Base-by-base conservation (phyloP, 2,113 vertebrate species). In the Chionomys nivalis region DNA sequence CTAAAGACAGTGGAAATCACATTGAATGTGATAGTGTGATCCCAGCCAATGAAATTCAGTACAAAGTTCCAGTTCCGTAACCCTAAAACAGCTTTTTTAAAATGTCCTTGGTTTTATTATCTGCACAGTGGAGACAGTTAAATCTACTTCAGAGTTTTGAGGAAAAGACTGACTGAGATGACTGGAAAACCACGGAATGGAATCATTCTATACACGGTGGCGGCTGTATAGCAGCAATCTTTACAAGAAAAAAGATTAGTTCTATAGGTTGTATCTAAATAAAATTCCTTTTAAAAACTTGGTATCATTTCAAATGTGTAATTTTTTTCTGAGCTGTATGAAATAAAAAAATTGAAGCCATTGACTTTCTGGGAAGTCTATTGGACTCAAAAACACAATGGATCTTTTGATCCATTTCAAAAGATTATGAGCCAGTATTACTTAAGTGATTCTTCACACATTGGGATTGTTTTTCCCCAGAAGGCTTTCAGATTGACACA, bases 281-380 rank as follows among this genome's bases (percentile, higher is more conserved):
- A 89, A 5, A 0, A 10, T 72, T 94, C 49, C 12, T 24, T 77
- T n/a, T 13, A 36, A 87, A 70, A 86, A 28, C 36, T 65, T 42
- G 39, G 39, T 44, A 75, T 58, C 52, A 42, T 72, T 94, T 87
- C 93, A 76, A 97, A 94, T 93, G 66, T 49, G 49, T 77, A 79
- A 95, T 94, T 65, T 26, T 66, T 1, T 47, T 72, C 47, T 68
- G 58, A 12, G 17, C 1, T 68, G 7, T 87, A 66, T 36, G 93
- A 94, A 82, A 94, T 91, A 92, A 72, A n/a, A n/a, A 94, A 61
- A 33, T 65, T 70, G 63, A 90, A 95, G 28, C 88, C 58, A 94
- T 4, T 72, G 75, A 83, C 65, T 98, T 98, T 98, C 96, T 97
- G 93, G 92, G 87, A 98, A 97, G 73, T 93, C 93, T 95, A 96